These are phyloP conservation scores for Scaptomyza caliginosa DNA, from an alignment of 2,888 invertebrate species.

Conservation along the genomic window DNA sequence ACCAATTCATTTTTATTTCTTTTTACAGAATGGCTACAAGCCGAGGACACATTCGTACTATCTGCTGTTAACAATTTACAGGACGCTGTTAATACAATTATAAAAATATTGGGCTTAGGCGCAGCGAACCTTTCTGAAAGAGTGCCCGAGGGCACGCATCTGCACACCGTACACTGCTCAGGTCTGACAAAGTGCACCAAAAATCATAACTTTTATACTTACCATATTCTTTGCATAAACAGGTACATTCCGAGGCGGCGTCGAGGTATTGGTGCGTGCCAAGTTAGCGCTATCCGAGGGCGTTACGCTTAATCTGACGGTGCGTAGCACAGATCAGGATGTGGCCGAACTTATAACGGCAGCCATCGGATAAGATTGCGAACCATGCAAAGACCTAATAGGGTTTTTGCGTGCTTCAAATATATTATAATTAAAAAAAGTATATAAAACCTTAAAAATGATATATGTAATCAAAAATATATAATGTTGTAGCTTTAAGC, in stretches of 20 bases:
- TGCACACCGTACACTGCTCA: constrained; percentile 91
- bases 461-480: constrained; percentile 51
- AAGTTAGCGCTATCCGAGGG: constrained; percentile 90
- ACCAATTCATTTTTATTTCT: background rate
- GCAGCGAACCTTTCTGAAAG: constrained; percentile 93
- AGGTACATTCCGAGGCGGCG: constrained; percentile 95
- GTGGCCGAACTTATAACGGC: constrained; percentile 94
- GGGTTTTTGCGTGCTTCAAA: constrained; percentile 64
- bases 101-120: constrained; percentile 92
- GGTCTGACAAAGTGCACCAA: constrained; percentile 85
- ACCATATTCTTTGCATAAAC: constrained; percentile 29
- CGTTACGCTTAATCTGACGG: constrained; percentile 97
- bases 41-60: constrained; percentile 96
- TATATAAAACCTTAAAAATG: constrained; percentile 28
- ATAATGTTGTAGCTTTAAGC: constrained; percentile 58
- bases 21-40: constrained; percentile 86
- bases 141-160: constrained; percentile 91
- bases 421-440: constrained; percentile 49
- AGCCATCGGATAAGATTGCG: constrained; percentile 89
- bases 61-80: constrained; percentile 91
- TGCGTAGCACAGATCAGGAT: constrained; percentile 92
- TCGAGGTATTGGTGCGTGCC: constrained; percentile 94
- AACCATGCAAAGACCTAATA: constrained; percentile 63
- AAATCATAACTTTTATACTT: background rate
- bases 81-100: constrained; percentile 93